Evolutionary conservation across 2,888 invertebrate genomes (phyloP).

Genomic region (Cotesia congregata): DNA sequence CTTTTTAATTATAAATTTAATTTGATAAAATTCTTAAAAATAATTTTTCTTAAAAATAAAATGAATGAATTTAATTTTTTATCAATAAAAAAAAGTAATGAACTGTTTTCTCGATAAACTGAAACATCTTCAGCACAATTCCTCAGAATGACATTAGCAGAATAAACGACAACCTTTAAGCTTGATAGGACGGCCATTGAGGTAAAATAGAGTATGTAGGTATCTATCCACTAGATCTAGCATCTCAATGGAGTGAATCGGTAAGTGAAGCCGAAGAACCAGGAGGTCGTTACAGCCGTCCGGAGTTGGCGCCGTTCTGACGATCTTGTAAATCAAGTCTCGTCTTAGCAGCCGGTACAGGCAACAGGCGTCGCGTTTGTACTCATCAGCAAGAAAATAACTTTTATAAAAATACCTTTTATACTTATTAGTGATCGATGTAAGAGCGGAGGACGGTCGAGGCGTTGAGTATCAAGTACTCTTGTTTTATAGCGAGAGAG

Average conservation of each 20-base stretch:
- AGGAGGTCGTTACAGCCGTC: conserved; percentile 10
- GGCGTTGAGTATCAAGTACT: conserved; percentile 40
- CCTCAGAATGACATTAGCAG: no score
- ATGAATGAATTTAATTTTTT: no score
- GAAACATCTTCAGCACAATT: no score
- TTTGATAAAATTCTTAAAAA: no score
- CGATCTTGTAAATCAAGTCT: conserved; percentile 51
- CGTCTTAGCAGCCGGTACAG: conserved; percentile 42
- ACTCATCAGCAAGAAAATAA: not conserved
- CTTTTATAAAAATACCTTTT: not conserved
- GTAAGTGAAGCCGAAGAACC: conserved; percentile 2
- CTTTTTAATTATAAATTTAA: no score
- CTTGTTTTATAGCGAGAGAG: conserved; percentile 41
- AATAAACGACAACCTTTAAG: no score
- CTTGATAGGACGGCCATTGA: no score
- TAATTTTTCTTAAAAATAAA: no score
- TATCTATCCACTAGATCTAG: not conserved
- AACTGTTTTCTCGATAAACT: no score
- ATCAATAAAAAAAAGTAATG: no score
- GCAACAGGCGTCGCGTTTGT: conserved; percentile 44
- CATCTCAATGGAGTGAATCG: conserved; percentile 17
- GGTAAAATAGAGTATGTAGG: no score
- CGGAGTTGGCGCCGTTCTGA: conserved; percentile 29
- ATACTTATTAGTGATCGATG: conserved; percentile 10
- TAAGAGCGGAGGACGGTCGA: conserved; percentile 35